Evolutionary conservation across 2,888 invertebrate species (phyloP).

Genomic region (Lacanobia wlatinum): DNA sequence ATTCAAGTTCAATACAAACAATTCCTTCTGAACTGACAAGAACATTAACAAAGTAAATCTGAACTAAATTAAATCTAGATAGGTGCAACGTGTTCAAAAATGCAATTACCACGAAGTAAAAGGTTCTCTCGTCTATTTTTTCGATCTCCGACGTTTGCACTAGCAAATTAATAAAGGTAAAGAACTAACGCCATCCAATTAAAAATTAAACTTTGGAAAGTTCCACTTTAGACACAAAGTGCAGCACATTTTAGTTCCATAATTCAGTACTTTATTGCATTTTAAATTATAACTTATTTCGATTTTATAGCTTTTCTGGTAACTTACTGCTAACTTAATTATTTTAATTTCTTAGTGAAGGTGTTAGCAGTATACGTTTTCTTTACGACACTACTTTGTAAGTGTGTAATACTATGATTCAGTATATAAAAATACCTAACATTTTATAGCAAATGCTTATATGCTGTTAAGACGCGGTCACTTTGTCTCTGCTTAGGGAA

Average conservation of each 20-base stretch:
- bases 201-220: slow-evolving; percentile 71
- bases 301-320: slow-evolving; percentile 36
- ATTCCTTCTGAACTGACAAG: background rate
- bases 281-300: slow-evolving; percentile 51
- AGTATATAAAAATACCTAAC: no score
- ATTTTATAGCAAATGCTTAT: no score
- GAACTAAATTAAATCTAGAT: slow-evolving; percentile 43
- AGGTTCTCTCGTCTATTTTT: slow-evolving; percentile 59
- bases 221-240: slow-evolving; percentile 57
- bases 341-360: slow-evolving; percentile 18
- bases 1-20: background rate
- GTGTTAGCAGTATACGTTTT: slow-evolving; percentile 1
- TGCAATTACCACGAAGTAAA: slow-evolving; percentile 67
- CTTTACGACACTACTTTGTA: background rate
- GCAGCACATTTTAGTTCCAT: slow-evolving; percentile 57
- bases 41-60: slow-evolving; percentile 25
- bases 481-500: background rate
- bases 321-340: slow-evolving; percentile 30
- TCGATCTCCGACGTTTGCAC: slow-evolving; percentile 66
- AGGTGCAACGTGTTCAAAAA: slow-evolving; percentile 58
- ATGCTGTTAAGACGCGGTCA: no score
- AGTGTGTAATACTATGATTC: no score
- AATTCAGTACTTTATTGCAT: slow-evolving; percentile 52
- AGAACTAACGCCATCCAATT: slow-evolving; percentile 67
- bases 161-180: slow-evolving; percentile 70